These are phyloP conservation scores for Neocrepidodera transversa DNA, from an alignment of 2,888 invertebrate genomes.

Conservation along the genomic window DNA sequence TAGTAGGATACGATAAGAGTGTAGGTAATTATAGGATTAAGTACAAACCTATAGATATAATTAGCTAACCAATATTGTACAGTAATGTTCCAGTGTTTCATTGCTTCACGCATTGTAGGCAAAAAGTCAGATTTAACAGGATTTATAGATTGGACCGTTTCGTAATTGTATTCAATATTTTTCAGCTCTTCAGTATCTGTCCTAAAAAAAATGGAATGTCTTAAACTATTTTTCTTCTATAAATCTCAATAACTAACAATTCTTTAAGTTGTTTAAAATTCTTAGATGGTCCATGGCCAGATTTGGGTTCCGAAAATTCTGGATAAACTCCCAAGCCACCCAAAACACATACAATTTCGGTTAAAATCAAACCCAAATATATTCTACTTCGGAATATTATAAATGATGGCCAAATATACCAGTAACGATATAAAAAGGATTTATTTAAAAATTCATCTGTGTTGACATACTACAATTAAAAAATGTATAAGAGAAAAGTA, in stretches of 20 bases:
- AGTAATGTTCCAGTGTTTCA: slow-evolving; percentile 95
- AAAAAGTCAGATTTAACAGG: slow-evolving; percentile 83
- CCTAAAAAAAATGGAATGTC: slow-evolving; percentile 28
- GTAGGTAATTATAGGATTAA: no score
- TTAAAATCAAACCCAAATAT: slow-evolving; percentile 87
- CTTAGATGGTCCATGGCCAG: slow-evolving; percentile 85
- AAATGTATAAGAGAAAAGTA: not conserved
- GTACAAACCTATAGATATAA: slow-evolving; percentile 76
- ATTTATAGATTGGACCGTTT: slow-evolving; percentile 84
- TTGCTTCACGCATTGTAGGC: slow-evolving; percentile 82
- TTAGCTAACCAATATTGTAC: slow-evolving; percentile 96
- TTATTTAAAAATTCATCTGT: slow-evolving; percentile 73
- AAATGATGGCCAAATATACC: slow-evolving; percentile 88
- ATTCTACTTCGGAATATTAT: slow-evolving; percentile 89
- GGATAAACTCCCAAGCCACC: slow-evolving; percentile 95
- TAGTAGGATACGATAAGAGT: no score
- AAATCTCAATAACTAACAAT: slow-evolving; percentile 44
- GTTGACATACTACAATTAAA: slow-evolving; percentile 75
- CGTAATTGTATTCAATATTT: slow-evolving; percentile 71
- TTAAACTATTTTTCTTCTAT: not conserved
- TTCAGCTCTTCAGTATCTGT: slow-evolving; percentile 35
- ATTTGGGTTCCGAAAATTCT: slow-evolving; percentile 69
- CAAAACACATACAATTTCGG: slow-evolving; percentile 92
- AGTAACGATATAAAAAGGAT: slow-evolving; percentile 75
- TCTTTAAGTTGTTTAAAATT: slow-evolving; percentile 67